Evolutionary conservation across 1,140 invertebrate genomes (phyloP).

Genomic region (Teleogryllus occipitalis): DNA sequence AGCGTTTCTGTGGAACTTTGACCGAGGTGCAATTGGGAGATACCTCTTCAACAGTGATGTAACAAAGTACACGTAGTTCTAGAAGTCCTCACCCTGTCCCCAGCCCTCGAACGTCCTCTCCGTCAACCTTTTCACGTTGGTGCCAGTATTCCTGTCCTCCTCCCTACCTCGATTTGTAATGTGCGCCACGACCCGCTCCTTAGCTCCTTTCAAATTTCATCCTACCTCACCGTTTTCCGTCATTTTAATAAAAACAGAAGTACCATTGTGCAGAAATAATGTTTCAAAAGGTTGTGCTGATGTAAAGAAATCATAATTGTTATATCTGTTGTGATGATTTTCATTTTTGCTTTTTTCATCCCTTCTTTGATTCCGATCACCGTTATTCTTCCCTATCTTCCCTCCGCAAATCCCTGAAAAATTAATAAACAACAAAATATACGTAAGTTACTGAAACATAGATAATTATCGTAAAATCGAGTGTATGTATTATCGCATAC

Average conservation of each 20-base stretch:
- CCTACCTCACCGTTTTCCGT: constrained; percentile 17
- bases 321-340: constrained; percentile 25
- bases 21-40: neutral
- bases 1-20: neutral
- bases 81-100: neutral
- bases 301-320: constrained; percentile 25
- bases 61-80: constrained; percentile 11
- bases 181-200: neutral
- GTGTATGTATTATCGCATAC: constrained; percentile 6
- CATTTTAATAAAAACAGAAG: constrained; percentile 17
- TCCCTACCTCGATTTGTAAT: neutral
- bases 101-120: neutral
- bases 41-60: constrained; percentile 9
- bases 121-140: neutral
- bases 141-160: neutral
- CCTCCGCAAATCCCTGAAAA: constrained; percentile 7
- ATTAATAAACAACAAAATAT: constrained; percentile 19
- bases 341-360: neutral
- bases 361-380: constrained; percentile 12
- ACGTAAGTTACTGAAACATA: constrained; percentile 22
- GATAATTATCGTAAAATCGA: constrained; percentile 5
- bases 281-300: constrained; percentile 26
- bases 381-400: neutral
- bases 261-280: constrained; percentile 17
- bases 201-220: constrained; percentile 2